These are phyloP conservation scores for Pipistrellus kuhlii DNA, from an alignment of 2,797 vertebrate genomes.

Conservation along the genomic window DNA sequence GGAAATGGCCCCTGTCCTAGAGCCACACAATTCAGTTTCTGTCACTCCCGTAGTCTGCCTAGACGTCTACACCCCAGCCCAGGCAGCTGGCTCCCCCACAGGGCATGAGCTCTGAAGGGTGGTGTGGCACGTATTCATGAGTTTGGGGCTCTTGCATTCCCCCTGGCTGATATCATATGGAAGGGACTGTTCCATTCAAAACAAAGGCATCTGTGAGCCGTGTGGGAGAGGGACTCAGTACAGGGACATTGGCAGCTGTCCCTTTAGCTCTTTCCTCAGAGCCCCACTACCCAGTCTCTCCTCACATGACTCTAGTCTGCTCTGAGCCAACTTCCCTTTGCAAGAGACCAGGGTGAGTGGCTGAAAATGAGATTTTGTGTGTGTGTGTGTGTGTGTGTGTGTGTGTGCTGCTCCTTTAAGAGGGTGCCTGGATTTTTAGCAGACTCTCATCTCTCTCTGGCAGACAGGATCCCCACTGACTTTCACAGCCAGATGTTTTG, in stretches of 20 bases:
- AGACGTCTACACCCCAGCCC: not conserved
- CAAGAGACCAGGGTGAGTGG: not conserved
- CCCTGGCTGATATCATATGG: not conserved
- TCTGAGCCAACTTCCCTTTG: not conserved
- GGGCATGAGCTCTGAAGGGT: not conserved
- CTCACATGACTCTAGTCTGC: not conserved
- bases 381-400: no score
- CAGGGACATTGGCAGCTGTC: not conserved
- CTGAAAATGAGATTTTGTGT: not conserved
- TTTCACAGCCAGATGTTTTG: not conserved
- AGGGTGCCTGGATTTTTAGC: not conserved
- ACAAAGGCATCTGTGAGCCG: no score
- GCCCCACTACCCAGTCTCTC: not conserved
- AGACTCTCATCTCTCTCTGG: not conserved
- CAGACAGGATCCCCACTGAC: not conserved
- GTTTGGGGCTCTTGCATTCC: not conserved
- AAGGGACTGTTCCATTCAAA: not conserved
- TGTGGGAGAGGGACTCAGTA: not conserved
- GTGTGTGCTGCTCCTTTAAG: not conserved
- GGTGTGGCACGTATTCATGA: not conserved
- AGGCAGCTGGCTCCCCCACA: not conserved
- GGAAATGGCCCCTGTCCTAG: not conserved
- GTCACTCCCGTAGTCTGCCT: not conserved
- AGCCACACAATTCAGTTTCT: not conserved
- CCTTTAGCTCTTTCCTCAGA: not conserved